Percentiles rank a stretch among this genome's conserved stretches.
These are phyloP conservation scores for Pseudorectes ferrugineus DNA, from an alignment of 2,113 vertebrate genomes.

Conservation along the genomic window DNA sequence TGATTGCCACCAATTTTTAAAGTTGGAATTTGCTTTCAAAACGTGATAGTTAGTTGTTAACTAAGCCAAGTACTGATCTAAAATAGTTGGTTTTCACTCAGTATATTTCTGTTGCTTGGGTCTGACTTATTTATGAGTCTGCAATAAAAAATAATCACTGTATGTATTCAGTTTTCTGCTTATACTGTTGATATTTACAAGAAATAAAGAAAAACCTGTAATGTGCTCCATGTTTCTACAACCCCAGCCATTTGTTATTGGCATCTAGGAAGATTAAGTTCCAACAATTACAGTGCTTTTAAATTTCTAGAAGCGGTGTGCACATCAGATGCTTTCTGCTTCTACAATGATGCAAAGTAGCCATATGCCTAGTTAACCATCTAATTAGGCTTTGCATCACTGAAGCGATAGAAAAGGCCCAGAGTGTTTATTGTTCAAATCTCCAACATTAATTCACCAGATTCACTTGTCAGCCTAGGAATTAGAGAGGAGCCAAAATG, in stretches of 20 bases:
- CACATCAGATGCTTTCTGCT: neutral
- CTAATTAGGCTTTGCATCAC: slow-evolving; percentile 37
- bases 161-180: neutral
- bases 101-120: neutral
- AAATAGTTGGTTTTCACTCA: neutral
- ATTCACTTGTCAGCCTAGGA: neutral
- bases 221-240: neutral
- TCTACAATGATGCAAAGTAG: slow-evolving; percentile 34
- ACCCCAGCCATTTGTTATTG: neutral
- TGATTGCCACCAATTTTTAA: neutral
- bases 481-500: neutral
- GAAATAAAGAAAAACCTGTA: neutral
- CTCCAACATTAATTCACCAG: slow-evolving; percentile 31
- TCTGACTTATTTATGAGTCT: neutral
- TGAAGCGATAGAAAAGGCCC: slow-evolving; percentile 8
- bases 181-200: neutral
- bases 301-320: neutral
- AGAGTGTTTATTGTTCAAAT: slow-evolving; percentile 17
- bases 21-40: neutral
- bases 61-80: neutral
- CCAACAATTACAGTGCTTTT: neutral
- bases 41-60: neutral
- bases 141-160: neutral
- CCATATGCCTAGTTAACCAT: slow-evolving; percentile 23
- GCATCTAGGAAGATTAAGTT: neutral